Evolutionary conservation across 53 echinoderm and acorn worm genomes (phyloP), one percentile per base, ranked within the genome.

Genomic region (Holothuria scabra): DNA sequence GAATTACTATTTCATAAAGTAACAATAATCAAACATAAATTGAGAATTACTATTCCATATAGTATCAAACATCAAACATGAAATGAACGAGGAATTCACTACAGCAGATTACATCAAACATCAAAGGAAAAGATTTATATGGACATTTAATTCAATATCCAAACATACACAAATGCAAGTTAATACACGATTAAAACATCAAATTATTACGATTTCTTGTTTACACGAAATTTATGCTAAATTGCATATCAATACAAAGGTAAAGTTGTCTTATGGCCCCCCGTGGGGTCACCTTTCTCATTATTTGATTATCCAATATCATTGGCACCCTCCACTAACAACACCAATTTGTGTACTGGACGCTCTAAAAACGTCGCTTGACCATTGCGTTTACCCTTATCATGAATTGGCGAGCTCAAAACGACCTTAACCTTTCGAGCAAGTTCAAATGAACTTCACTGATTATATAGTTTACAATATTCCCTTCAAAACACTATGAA

Each of bases 281-380:
- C 56, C 76, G 56, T 76, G 57, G 30, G 52, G 74, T 20, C 4
- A 68, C 69, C 69, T 4, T 29, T 35, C 3, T 0, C 29, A 66
- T 28, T n/a, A 5, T 44, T 44, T 44, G 44, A 5, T 21, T 6
- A n/a, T 70, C n/a, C 22, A 7, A 9, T 9, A 13, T 76, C 21
- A 22, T 76, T 48, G 46, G 28, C 16, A 28, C 55, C 26, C 30
- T 76, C 76, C 10, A 76, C 76, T 5, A 76, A 23, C 28, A 76
- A 55, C 44, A 76, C 56, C 18, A 76, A 29, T 31, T 76, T 76
- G 30, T 76, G 76, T 9, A 76, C 46, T 22, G 76, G 76, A 14
- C 56, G 56, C 57, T 76, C 76, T 30, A 76, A 76, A 29, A 55
- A 56, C 16, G 46, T 46, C 12, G 30, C 29, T 8, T 8, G 57